Percentiles rank a stretch among this genome's conserved stretches.
Evolutionary conservation across 2,888 invertebrate species (phyloP).

Genomic region (Gasteruption jaculator): DNA sequence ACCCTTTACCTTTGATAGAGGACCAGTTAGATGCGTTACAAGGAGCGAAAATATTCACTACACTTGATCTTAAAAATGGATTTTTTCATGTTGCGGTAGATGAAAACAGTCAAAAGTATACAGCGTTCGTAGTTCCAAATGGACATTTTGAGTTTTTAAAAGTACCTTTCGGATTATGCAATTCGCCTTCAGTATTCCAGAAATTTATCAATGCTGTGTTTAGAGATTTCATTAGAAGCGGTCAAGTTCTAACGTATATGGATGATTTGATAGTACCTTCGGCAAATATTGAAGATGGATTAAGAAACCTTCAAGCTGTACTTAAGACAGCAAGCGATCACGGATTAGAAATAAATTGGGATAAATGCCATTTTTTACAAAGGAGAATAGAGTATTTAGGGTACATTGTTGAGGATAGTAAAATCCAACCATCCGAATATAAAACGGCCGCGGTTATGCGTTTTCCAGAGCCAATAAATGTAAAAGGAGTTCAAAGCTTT

Average conservation of each 20-base stretch:
- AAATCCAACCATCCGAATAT: constrained; percentile 9
- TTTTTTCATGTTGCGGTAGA: constrained; percentile 24
- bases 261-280: constrained; percentile 18
- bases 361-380: constrained; percentile 14
- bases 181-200: constrained; percentile 20
- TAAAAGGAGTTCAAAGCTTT: constrained; percentile 4
- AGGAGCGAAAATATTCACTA: constrained; percentile 18
- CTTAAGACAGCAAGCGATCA: constrained; percentile 5
- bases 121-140: constrained; percentile 20
- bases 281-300: no score
- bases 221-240: constrained; percentile 13
- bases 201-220: constrained; percentile 19
- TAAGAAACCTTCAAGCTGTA: no score
- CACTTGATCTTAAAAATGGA: constrained; percentile 21
- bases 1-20: constrained; percentile 22
- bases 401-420: constrained; percentile 7
- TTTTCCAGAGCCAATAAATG: constrained; percentile 6
- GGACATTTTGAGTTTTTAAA: constrained; percentile 20
- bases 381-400: constrained; percentile 13
- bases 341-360: constrained; percentile 13
- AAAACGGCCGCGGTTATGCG: constrained; percentile 13
- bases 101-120: constrained; percentile 18
- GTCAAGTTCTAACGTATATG: constrained; percentile 17
- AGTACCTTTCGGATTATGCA: constrained; percentile 23
- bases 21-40: constrained; percentile 20